Percentiles rank a stretch among this genome's conserved stretches.
Evolutionary conservation across 2,113 vertebrate species (phyloP).

Genomic region (Steatornis caripensis): DNA sequence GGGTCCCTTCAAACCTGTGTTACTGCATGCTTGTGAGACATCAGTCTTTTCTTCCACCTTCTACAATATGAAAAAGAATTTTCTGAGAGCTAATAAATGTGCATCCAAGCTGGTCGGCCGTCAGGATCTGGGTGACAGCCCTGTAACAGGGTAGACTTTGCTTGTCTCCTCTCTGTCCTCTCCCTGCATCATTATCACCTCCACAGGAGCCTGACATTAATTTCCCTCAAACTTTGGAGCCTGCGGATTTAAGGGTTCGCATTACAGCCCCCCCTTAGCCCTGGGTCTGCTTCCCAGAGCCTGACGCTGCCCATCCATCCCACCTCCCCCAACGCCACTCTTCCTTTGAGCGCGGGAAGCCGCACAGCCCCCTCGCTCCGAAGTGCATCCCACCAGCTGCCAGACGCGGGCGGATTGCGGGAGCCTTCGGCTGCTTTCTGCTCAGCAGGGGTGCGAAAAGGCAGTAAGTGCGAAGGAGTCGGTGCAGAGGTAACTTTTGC

Average conservation of each 20-base stretch:
- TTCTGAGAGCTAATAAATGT: background rate
- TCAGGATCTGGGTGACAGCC: background rate
- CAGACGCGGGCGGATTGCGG: rapidly evolving
- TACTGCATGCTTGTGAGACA: too few relatives aligned
- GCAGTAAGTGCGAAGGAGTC: background rate
- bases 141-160: too few relatives aligned
- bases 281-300: rapidly evolving
- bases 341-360: rapidly evolving
- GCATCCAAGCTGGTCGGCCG: background rate
- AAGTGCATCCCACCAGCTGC: background rate
- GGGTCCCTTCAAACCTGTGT: background rate
- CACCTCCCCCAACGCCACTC: background rate
- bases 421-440: background rate
- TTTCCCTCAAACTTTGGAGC: background rate
- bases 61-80: background rate
- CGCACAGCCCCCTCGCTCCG: background rate
- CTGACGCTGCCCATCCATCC: background rate
- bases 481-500: background rate
- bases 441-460: background rate
- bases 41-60: background rate
- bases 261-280: background rate
- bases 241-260: rapidly evolving
- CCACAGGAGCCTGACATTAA: background rate
- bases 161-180: background rate
- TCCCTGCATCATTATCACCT: background rate